Base-by-base conservation (phyloP, 2,888 invertebrate species). In the Rhorus exstirpatorius region DNA sequence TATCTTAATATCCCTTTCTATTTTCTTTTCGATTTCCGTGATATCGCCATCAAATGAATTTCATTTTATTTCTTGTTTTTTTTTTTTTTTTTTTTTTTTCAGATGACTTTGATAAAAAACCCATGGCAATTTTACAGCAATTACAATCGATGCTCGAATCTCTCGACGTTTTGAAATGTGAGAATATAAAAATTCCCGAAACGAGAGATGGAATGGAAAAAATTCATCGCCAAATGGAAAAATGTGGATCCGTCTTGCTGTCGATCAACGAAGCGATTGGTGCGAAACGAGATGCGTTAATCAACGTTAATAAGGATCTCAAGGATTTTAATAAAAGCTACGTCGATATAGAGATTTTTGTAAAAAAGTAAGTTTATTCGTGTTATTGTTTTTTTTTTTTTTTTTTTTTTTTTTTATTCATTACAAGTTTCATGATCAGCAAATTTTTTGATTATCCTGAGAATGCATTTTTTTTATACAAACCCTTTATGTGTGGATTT, bases 151-250 rank as follows among this genome's bases (percentile, higher is more conserved):
- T 87, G 31, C 60, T 90, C 0, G 70, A 84, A 67, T 85, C 86
- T 8, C 49, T 87, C 3, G 87, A 90, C 49, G 58, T 81, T 46
- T 79, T 90, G 10, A 84, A 70, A 6, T 89, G 89, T 65, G 76
- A 86, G 3, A 84, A 86, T 65, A 81, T 90, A 10, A 35, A 85
- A n/a, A 84, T 89, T 67, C 90, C 89, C 1, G 70, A 84, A 26
- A 85, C 85, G 8, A 21, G 68, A 0, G 82, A 85, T 12, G 85
- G 87, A 3, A 82, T 80, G 78, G 17, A 81, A 17, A 79, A 84
- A 58, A 60, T 72, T 31, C 46, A 51, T 0, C 21, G 83, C 26
- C 53, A 65, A 3, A 78, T 90, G 19, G 67, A 70, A 26, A 81
- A 82, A 2, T 85, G 85, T 31, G 60, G 70, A 0, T 68, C 79